Conservation (phyloP, 2,113 vertebrate genomes). For the Poeciliopsis prolifica region DNA sequence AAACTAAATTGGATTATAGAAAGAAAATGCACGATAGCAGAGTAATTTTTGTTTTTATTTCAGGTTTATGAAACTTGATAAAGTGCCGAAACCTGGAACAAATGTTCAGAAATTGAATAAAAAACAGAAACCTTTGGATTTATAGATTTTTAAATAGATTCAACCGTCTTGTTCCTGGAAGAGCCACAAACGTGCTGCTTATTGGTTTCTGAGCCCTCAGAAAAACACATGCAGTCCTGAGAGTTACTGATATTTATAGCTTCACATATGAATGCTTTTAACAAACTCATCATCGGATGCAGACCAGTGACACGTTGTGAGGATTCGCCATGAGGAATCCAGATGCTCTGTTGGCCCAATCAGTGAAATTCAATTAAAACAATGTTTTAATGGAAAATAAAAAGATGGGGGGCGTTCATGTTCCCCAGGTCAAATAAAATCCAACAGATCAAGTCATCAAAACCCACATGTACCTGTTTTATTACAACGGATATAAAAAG, state of each 20-base stretch:
- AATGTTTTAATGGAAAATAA: not conserved
- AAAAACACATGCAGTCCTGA: not conserved
- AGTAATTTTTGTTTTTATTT: too few relatives aligned
- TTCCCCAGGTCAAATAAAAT: not conserved
- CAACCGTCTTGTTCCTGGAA: too few relatives aligned
- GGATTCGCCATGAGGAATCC: conserved; percentile 1
- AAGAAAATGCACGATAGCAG: too few relatives aligned
- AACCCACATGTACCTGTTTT: too few relatives aligned
- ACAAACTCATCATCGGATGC: not conserved
- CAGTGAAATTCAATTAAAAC: not conserved
- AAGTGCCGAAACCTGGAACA: too few relatives aligned
- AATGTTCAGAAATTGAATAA: too few relatives aligned
- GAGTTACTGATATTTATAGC: not conserved
- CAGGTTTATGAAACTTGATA: too few relatives aligned
- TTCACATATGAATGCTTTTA: not conserved
- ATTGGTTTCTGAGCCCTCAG: not conserved
- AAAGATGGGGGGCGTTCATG: not conserved
- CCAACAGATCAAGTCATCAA: not conserved
- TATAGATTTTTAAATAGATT: too few relatives aligned
- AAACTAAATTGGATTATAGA: too few relatives aligned
- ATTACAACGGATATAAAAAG: too few relatives aligned
- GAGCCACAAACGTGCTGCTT: too few relatives aligned
- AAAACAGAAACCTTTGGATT: too few relatives aligned
- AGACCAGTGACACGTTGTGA: not conserved
- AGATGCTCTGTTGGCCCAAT: conserved; percentile 3